Base-by-base conservation (phyloP, 2,888 invertebrate genomes). In the Ormyrus thymus region DNA sequence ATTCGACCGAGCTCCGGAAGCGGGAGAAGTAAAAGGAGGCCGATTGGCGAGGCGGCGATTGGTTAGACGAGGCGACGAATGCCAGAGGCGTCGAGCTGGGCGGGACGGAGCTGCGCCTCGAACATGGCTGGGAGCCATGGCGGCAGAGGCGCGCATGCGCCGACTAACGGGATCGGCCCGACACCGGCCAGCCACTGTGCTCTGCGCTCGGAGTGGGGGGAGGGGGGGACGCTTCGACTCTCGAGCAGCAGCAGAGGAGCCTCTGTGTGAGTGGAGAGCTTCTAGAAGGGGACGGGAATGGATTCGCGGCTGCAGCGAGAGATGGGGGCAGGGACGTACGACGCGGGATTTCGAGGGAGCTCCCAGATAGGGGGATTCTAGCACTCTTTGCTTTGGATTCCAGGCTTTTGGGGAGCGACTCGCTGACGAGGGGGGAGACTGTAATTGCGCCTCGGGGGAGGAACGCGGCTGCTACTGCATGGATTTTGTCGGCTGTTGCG, bases 21-120 rank as follows among this genome's bases (percentile, higher is more conserved):
- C 9, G 48, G 72, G 51, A 56, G 71, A n/a, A 29, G 29, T 29
- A 29, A 29, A 29, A 9, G 48, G 43, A 45, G 73, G 56, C 43
- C 68, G 46, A 81, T 81, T 81, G 81, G 81, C 69, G 72, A 7
- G 59, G 59, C 69, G 64, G 11, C 76, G 81, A 81, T 81, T 81
- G 81, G 81, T 55, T 43, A 15, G 11, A 7, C 13, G 11, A 10
- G n/a, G 6, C 53, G 72, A 62, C 81, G 46, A 81, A 81, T 81
- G 50, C 53, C 50, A 7, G 15, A 15, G 64, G 50, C 29, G 55
- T n/a, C 55, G 59, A 5, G 10, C 29, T 68, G 79, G 79, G 79
- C 72, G 79, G 80, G 45, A 53, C 62, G 43, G 62, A 13, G 69
- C 68, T 46, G 11, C 43, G 29, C 61, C 45, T 43, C 43, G 11